Percentiles rank a stretch among this genome's conserved stretches.
Evolutionary conservation across 2,113 vertebrate genomes (phyloP).

Genomic region (Oreotrochilus melanogaster): DNA sequence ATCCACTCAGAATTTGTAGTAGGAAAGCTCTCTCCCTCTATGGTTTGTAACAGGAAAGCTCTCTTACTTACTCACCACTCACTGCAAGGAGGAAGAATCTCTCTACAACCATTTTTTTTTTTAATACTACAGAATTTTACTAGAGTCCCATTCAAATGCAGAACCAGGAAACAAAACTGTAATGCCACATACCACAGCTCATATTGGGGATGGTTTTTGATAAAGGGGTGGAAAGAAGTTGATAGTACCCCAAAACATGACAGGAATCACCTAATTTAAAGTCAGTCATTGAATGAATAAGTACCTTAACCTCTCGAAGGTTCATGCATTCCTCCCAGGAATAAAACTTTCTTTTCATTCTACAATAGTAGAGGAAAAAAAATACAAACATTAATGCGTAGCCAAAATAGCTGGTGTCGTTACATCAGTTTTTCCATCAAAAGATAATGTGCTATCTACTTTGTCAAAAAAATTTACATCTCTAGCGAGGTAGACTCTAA

Average conservation of each 20-base stretch:
- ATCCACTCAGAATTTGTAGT: background rate
- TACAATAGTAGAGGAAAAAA: slow-evolving; percentile 56
- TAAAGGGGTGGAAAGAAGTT: background rate
- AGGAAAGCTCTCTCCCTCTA: background rate
- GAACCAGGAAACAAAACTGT: background rate
- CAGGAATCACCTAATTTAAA: background rate
- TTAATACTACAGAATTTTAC: background rate
- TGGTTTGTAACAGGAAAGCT: background rate
- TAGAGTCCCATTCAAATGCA: background rate
- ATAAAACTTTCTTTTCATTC: slow-evolving; percentile 98
- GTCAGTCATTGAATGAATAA: background rate
- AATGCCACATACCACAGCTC: background rate
- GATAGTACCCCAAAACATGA: background rate
- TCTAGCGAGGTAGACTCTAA: background rate
- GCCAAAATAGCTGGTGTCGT: background rate
- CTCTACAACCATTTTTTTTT: background rate
- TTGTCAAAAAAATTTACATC: background rate
- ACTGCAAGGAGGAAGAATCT: background rate
- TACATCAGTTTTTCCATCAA: background rate
- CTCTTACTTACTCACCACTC: background rate
- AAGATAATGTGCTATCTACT: background rate
- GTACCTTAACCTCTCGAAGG: slow-evolving; percentile 95
- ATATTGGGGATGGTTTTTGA: background rate
- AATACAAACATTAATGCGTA: background rate
- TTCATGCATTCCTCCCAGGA: slow-evolving; percentile 99